Conservation (phyloP, 1,140 invertebrate species). For the Schlechtendalia chinensis region DNA sequence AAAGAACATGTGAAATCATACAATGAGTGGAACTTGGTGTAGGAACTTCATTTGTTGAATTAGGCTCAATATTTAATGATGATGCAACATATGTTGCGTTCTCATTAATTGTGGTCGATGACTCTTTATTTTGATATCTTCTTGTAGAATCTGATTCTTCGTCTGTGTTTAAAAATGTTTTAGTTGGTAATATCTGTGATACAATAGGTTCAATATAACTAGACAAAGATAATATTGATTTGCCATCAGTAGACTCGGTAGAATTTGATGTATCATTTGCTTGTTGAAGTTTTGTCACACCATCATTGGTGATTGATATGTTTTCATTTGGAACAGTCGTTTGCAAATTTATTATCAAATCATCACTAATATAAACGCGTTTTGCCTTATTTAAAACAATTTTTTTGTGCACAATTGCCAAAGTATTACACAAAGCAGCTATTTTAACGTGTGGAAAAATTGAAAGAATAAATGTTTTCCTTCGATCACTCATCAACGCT, state of each 20-base stretch:
- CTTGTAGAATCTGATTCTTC: constrained; percentile 22
- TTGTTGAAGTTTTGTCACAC: background rate
- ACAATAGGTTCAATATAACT: constrained; percentile 51
- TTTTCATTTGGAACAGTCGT: background rate
- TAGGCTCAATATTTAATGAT: background rate
- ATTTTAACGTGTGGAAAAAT: constrained; percentile 61
- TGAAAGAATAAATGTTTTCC: constrained; percentile 21
- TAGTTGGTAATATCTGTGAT: constrained; percentile 56
- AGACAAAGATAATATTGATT: constrained; percentile 1
- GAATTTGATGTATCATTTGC: background rate
- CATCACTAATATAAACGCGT: constrained; percentile 39
- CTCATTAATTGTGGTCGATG: background rate
- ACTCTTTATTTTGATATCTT: constrained; percentile 7
- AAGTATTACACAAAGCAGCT: constrained; percentile 72
- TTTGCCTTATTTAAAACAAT: constrained; percentile 63
- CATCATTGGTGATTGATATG: background rate
- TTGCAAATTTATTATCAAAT: constrained; percentile 26
- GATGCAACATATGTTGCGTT: background rate
- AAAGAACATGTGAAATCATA: constrained; percentile 9
- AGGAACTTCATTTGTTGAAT: constrained; percentile 18
- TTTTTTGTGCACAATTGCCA: constrained; percentile 67
- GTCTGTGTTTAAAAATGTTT: constrained; percentile 56
- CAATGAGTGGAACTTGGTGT: constrained; percentile 10
- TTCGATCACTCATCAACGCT: background rate
- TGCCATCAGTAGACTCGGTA: background rate